These are phyloP conservation scores for Halcyon badia DNA, from an alignment of 2,797 vertebrate species.

Conservation along the genomic window DNA sequence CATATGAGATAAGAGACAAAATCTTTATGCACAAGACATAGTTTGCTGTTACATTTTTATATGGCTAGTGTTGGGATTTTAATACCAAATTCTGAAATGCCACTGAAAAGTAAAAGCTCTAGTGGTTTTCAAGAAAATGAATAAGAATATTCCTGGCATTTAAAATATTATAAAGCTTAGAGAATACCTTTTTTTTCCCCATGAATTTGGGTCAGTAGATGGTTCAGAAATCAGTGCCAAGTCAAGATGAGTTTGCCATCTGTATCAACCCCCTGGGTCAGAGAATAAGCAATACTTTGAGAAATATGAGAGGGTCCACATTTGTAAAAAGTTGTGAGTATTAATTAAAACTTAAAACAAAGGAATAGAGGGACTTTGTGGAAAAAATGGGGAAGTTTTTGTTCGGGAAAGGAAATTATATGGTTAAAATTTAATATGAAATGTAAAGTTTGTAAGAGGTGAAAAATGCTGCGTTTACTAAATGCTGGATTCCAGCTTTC, in stretches of 20 bases:
- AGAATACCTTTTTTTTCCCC: not conserved
- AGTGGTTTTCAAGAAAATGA: not conserved
- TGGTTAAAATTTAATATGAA: not conserved
- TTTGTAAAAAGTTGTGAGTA: not conserved
- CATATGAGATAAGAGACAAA: not conserved
- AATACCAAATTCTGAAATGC: not conserved
- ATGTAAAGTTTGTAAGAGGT: not conserved
- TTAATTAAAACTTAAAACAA: too few species aligned
- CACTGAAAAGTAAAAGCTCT: not conserved
- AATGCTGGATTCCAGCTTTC: not conserved
- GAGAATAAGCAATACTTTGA: not conserved
- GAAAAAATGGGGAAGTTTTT: not conserved
- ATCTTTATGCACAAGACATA: not conserved
- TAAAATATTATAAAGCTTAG: not conserved
- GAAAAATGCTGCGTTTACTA: not conserved
- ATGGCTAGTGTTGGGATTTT: not conserved
- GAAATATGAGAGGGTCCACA: not conserved
- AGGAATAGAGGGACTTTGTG: not conserved
- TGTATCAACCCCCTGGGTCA: not conserved
- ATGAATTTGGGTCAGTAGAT: not conserved
- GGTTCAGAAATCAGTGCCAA: not conserved
- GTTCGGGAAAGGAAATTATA: not conserved
- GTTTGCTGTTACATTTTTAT: not conserved
- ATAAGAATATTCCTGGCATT: not conserved
- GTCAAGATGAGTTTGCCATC: not conserved